Base-by-base conservation (phyloP, 2,797 vertebrate genomes). In the Allobates femoralis region DNA sequence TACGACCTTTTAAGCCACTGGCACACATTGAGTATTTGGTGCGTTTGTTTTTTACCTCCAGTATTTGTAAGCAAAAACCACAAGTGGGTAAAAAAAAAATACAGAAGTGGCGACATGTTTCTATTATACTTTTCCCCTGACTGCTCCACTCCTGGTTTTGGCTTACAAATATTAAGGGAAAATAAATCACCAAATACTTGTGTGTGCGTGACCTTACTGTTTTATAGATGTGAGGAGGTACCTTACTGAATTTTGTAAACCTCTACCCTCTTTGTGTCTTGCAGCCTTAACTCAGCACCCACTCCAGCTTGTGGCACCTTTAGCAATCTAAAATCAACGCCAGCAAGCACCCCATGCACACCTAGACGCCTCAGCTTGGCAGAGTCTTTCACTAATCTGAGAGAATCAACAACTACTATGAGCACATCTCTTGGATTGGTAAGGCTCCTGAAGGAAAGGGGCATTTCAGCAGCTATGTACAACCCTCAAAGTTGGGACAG, bases 391-490 rank as follows among this genome's bases (percentile, higher is more conserved):
- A 99, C 98, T 84, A 99, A 99, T 90, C 89, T 95, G 56, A 94
- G 98, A 0, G 98, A 99, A 93, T 96, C 97, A 90, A 99, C 98
- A 0, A 98, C 96, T 2, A 99, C 98, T 1, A 99, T 96, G 94
- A 99, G 98, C 94, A 99, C 97, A 0, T 99, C 98, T 14, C 93
- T 99, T 60, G 98, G 98, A 64, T 95, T 99, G 80, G 98, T 98
- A 90, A 96, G 94, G 92, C 95, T 98, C 87, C 93, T 99, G 90
- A 96, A 97, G 92, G 98, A 99, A 87, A 92, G 88, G 11, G 98
- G 98, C 60, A 99, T 99, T 89, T 99, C 97, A 0, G 96, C 98
- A 1, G 97, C 97, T 0, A 95, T 99, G 89, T 99, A 99, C 79
- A 94, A 99, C 89, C 97, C 98, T 0, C 91, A 93, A 90, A 98